Conservation (phyloP, 2,888 invertebrate species). For the Ceraclea dissimilis region DNA sequence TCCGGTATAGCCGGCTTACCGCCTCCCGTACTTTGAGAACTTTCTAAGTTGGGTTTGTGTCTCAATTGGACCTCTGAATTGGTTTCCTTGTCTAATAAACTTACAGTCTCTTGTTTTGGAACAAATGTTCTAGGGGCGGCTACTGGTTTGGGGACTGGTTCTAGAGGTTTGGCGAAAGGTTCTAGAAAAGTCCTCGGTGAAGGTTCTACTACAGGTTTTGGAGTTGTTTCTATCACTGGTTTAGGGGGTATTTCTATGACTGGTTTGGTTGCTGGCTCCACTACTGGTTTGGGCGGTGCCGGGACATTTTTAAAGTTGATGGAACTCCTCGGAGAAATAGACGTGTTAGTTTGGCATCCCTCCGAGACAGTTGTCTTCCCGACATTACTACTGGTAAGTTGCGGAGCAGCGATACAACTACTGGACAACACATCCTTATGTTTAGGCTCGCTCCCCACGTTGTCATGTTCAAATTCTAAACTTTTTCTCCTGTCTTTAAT, state of each 20-base stretch:
- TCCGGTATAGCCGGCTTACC: conserved; percentile 77
- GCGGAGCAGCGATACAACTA: conserved; percentile 12
- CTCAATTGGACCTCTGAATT: conserved; percentile 47
- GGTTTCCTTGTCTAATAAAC: conserved; percentile 31
- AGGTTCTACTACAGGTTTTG: conserved; percentile 34
- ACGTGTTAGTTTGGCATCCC: conserved; percentile 37
- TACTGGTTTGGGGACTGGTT: conserved; percentile 39
- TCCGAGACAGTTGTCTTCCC: conserved; percentile 42
- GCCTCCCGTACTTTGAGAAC: conserved; percentile 34
- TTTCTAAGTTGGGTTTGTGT: conserved; percentile 30
- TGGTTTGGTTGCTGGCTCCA: conserved; percentile 27
- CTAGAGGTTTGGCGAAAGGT: conserved; percentile 29
- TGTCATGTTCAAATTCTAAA: conserved; percentile 49
- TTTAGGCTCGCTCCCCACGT: conserved; percentile 32
- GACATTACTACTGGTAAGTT: conserved; percentile 30
- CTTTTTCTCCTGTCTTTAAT: conserved; percentile 40
- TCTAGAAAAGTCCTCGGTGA: conserved; percentile 43
- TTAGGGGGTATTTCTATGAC: conserved; percentile 34
- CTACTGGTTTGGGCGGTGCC: conserved; percentile 28
- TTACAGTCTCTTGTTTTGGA: conserved; percentile 27
- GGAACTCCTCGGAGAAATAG: conserved; percentile 27
- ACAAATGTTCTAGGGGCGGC: conserved; percentile 43
- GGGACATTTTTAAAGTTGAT: conserved; percentile 29
- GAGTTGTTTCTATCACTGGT: conserved; percentile 31
- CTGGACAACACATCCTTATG: conserved; percentile 34